Base-by-base conservation (phyloP, 2,113 vertebrate genomes). In the Scopus umbretta region DNA sequence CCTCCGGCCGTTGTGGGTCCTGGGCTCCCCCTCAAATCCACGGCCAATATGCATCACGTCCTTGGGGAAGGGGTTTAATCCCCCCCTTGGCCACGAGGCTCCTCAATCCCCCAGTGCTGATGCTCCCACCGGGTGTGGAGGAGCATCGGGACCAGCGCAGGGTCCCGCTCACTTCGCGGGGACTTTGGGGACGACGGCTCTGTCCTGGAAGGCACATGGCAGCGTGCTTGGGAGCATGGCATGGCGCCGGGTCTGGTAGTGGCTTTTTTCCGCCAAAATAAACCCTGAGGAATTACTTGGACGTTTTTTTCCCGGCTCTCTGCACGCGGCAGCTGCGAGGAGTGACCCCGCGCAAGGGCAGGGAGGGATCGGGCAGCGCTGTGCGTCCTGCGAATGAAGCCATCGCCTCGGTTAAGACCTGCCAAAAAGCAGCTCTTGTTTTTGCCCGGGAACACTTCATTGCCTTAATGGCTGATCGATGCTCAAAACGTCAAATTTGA, bases 91-190 rank as follows among this genome's bases (percentile, higher is more conserved):
- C 63, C 15, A 17, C 1, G 13, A 47, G 34, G 42, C 6, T 68
- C 38, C 70, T 50, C 16, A 50, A 55, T 11, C 34, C 43, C 47
- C 5, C 8, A 0, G 3, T 14, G 29, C 29, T 7, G 73, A 16
- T 6, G 45, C 30, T 59, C n/a, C 19, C 21, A 7, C 16, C 0
- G 2, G 55, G 22, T 15, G 16, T 3, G n/a, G 49, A 56, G 56
- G 63, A n/a, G 29, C 63, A 18, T 5, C 3, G 3, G 76, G 63
- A 34, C 30, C 58, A 7, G 32, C 12, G 32, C 27, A 25, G 53
- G 59, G n/a, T 1, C 1, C 5, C 25, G 34, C 36, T 22, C 9
- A 3, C 42, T 36, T 47, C 1, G 0, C 2, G 0, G 3, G 86
- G 67, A 43, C 55, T 50, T 12, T 5, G 52, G 84, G 79, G 80